A percentile compares a stretch with the other conserved stretches of the same genome.
These are phyloP conservation scores for Sitodiplosis mosellana DNA, from an alignment of 1,140 invertebrate genomes.

Conservation along the genomic window DNA sequence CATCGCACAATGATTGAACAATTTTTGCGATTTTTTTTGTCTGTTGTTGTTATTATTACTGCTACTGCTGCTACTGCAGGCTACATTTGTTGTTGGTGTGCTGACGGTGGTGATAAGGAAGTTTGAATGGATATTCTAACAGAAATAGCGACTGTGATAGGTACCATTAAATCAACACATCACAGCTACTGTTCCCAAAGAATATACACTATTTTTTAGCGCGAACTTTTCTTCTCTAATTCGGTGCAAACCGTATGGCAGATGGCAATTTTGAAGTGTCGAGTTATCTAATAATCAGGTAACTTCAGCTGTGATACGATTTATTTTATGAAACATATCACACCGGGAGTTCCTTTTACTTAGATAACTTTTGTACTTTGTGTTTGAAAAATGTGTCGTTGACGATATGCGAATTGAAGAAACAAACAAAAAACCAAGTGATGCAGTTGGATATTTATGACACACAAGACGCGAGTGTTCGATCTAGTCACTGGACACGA, in stretches of 20 bases:
- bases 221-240: too few relatives aligned
- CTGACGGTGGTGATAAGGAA: too few relatives aligned
- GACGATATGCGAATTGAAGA: too few relatives aligned
- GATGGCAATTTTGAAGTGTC: too few relatives aligned
- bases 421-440: too few relatives aligned
- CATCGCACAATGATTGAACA: conserved; percentile 25
- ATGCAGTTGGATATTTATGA: background rate
- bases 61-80: too few relatives aligned
- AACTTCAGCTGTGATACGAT: conserved; percentile 38
- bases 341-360: conserved; percentile 30
- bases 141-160: conserved; percentile 28
- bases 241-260: too few relatives aligned
- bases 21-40: conserved; percentile 1
- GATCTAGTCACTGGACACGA: conserved; percentile 3
- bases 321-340: conserved; percentile 24
- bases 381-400: background rate
- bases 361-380: conserved; percentile 5
- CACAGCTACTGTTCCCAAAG: conserved; percentile 27
- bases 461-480: conserved; percentile 4
- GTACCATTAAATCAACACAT: conserved; percentile 16
- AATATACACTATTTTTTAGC: too few relatives aligned
- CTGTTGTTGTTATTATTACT: conserved; percentile 20
- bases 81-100: too few relatives aligned
- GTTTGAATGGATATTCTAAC: conserved; percentile 27
- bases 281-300: conserved; percentile 14